phyloP scores from a whole-genome alignment of 2,113 vertebrate species.

The Mustela nigripes region DNA sequence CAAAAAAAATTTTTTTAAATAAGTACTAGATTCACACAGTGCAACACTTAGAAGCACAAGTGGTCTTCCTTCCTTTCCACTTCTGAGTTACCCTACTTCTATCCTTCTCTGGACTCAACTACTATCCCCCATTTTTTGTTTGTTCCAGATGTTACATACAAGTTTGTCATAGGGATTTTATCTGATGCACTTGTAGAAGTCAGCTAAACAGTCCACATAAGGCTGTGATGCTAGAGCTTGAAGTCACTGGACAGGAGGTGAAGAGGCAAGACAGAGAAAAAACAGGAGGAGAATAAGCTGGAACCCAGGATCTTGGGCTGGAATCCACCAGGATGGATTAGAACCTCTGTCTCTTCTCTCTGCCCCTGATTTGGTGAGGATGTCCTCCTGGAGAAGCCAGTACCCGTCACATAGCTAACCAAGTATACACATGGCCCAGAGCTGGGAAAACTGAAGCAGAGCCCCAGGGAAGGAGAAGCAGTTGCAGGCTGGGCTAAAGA shows the following conservation, averaged over 20 bases:
- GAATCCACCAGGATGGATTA: background rate
- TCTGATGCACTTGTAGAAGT: background rate
- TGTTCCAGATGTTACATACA: background rate
- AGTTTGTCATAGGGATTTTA: background rate
- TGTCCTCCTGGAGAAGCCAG: background rate
- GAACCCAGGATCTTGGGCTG: background rate
- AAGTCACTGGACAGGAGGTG: background rate
- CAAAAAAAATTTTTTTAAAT: background rate
- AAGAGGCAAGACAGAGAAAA: background rate
- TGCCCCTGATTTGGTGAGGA: background rate
- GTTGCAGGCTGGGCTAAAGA: background rate
- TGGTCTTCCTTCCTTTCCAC: background rate
- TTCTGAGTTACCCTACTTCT: background rate
- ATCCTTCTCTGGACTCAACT: background rate
- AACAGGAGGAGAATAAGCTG: background rate
- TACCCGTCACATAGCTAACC: background rate
- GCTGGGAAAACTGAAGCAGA: background rate
- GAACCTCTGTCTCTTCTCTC: background rate
- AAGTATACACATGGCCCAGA: background rate
- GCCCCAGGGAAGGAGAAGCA: background rate
- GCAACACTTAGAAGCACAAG: constrained; percentile 2
- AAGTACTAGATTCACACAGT: constrained; percentile 12
- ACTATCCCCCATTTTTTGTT: background rate
- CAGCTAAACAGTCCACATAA: background rate
- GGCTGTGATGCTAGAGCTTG: background rate